phyloP scores from a whole-genome alignment of 2,888 invertebrate species.

The Stenichneumon culpator region DNA sequence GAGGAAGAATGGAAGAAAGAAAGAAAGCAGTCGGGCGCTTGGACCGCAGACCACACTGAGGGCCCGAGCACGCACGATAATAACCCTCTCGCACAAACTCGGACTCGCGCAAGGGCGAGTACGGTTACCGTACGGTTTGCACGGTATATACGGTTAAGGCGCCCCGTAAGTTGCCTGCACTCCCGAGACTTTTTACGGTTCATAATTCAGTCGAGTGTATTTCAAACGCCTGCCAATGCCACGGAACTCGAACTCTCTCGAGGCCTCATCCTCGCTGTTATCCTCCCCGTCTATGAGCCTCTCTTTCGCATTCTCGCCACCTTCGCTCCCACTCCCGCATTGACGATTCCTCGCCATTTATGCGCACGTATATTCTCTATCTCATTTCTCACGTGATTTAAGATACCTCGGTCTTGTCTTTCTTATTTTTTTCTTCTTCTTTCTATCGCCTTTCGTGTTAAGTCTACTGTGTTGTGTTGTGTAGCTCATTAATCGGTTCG shows the following conservation, averaged over 20 bases:
- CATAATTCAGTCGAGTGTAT: constrained; percentile 84
- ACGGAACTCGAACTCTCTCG: constrained; percentile 64
- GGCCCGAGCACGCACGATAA: constrained; percentile 80
- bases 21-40: constrained; percentile 73
- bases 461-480: neutral
- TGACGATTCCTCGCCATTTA: constrained; percentile 56
- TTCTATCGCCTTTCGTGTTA: neutral
- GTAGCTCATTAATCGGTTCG: neutral
- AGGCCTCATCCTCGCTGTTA: constrained; percentile 50
- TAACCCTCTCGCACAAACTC: constrained; percentile 75
- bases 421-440: neutral
- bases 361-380: constrained; percentile 52
- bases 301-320: constrained; percentile 43
- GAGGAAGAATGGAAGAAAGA: constrained; percentile 39
- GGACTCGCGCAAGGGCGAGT: constrained; percentile 70
- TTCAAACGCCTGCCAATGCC: constrained; percentile 84
- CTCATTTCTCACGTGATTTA: constrained; percentile 65
- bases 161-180: constrained; percentile 68
- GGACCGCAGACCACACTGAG: constrained; percentile 83
- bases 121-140: constrained; percentile 80
- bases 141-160: constrained; percentile 58
- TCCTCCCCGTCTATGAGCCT: constrained; percentile 36
- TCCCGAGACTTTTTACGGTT: constrained; percentile 83
- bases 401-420: constrained; percentile 51
- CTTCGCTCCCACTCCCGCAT: constrained; percentile 46